Evolutionary conservation across 1,140 invertebrate species (phyloP).

Genomic region (Drosophila guanche): DNA sequence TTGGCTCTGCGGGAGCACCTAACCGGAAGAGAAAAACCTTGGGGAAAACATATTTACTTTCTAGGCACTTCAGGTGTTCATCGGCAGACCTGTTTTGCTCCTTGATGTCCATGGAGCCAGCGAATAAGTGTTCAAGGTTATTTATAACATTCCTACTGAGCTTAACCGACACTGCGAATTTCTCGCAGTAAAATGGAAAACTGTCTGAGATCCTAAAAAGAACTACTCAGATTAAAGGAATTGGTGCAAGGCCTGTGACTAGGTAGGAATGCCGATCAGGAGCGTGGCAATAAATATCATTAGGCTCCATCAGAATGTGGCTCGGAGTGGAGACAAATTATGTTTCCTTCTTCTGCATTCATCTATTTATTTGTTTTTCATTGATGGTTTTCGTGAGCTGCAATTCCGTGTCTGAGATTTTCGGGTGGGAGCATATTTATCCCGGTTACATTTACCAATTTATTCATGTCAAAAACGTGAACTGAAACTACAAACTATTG

Average conservation of each 20-base stretch:
- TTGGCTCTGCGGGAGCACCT: background rate
- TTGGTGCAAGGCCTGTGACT: background rate
- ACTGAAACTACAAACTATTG: slow-evolving; percentile 44
- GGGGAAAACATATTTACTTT: slow-evolving; percentile 17
- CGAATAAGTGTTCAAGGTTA: slow-evolving; percentile 27
- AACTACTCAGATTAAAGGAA: slow-evolving; percentile 1
- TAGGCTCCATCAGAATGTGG: slow-evolving; percentile 46
- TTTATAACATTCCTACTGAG: slow-evolving; percentile 17
- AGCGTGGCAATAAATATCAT: slow-evolving; percentile 17
- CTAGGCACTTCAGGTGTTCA: background rate
- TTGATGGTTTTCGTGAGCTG: slow-evolving; percentile 5
- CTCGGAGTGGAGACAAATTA: slow-evolving; percentile 47
- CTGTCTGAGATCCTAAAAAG: slow-evolving; percentile 39
- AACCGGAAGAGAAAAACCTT: background rate
- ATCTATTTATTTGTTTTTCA: slow-evolving; percentile 7
- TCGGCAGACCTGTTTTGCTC: slow-evolving; percentile 1
- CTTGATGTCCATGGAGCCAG: slow-evolving; percentile 3
- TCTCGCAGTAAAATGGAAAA: slow-evolving; percentile 39
- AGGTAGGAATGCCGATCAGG: slow-evolving; percentile 7
- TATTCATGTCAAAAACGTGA: slow-evolving; percentile 71
- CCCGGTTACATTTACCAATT: slow-evolving; percentile 61
- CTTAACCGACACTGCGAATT: background rate
- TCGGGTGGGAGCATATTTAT: slow-evolving; percentile 39
- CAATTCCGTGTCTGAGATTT: slow-evolving; percentile 15
- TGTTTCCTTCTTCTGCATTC: slow-evolving; percentile 43